Conservation (phyloP, 2,797 vertebrate genomes). For the Phyllotis vaccarum region DNA sequence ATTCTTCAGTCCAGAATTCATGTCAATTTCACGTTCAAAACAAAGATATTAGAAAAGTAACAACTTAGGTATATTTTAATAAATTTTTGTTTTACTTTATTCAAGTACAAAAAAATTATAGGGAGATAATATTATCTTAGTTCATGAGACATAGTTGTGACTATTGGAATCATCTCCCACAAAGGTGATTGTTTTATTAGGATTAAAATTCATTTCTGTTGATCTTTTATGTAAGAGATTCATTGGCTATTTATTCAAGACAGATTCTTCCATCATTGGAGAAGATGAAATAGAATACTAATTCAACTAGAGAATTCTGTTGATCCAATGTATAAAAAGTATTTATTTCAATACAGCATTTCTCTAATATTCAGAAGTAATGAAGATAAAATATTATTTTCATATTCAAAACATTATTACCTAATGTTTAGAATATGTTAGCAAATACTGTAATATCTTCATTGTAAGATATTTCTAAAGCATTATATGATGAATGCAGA, state of each 20-base stretch:
- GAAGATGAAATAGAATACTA: not conserved
- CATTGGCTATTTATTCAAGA: not conserved
- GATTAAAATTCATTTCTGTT: not conserved
- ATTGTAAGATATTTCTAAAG: not conserved
- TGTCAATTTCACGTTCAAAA: slow-evolving; percentile 26
- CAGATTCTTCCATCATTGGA: not conserved
- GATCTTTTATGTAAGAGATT: not conserved
- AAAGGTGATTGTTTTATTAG: not conserved
- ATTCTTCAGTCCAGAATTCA: not conserved
- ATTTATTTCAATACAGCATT: not conserved
- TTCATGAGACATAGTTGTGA: not conserved
- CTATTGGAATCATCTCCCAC: not conserved
- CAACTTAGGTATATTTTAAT: not conserved
- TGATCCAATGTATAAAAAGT: too few relatives aligned
- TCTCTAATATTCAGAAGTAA: not conserved
- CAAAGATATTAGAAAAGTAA: slow-evolving; percentile 42
- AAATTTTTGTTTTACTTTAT: not conserved
- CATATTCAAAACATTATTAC: not conserved
- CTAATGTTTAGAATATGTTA: not conserved
- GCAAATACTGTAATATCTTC: not conserved
- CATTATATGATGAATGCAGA: not conserved
- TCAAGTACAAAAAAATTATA: not conserved
- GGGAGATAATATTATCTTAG: not conserved
- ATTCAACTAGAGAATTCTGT: not conserved
- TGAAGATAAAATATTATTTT: not conserved